Conservation (phyloP, 2,888 invertebrate genomes). For the Molorchus minor region DNA sequence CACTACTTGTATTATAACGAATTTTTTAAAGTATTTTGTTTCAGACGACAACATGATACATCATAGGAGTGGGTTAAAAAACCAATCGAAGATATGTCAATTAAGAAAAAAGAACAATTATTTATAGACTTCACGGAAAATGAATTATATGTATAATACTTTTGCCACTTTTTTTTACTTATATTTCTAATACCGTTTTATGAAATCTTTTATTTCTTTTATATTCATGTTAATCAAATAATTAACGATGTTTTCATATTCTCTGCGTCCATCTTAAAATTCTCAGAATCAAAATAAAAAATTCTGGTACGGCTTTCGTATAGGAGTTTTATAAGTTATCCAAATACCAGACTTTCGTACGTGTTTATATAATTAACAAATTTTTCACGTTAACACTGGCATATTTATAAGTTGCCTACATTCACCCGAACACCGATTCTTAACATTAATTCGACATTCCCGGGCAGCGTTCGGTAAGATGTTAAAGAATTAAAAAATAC, state of each 20-base stretch:
- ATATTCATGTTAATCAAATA: constrained; percentile 57
- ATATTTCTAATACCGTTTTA: no score
- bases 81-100: no score
- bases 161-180: no score
- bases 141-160: no score
- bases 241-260: constrained; percentile 50
- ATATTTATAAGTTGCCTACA: constrained; percentile 44
- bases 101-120: no score
- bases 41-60: no score
- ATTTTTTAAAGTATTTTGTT: no score
- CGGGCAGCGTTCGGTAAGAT: constrained; percentile 22
- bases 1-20: no score
- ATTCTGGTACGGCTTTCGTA: constrained; percentile 35
- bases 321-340: constrained; percentile 23
- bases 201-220: no score
- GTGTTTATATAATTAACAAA: constrained; percentile 55
- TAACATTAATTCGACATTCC: constrained; percentile 35
- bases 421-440: constrained; percentile 39
- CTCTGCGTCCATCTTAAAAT: constrained; percentile 50
- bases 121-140: no score
- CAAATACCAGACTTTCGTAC: constrained; percentile 35
- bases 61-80: no score
- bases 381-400: constrained; percentile 51
- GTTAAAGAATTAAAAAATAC: constrained; percentile 32
- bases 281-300: constrained; percentile 47